Base-by-base conservation (phyloP, 2,113 vertebrate species). In the Bufo bufo region DNA sequence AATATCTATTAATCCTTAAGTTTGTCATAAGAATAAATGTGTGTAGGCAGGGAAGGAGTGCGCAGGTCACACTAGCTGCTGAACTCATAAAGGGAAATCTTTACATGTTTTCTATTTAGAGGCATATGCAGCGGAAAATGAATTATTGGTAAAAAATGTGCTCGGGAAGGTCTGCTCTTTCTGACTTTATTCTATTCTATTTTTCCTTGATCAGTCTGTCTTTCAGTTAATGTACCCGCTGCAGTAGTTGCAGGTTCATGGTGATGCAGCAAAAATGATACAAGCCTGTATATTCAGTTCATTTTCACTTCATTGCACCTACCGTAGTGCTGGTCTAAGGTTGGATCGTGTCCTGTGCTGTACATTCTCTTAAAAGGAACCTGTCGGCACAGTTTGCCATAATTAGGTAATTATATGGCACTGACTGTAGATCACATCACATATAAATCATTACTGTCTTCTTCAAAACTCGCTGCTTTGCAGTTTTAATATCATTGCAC, bases 1-100 rank as follows among this genome's bases (percentile, higher is more conserved):
- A 23, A 11, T 69, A 84, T 78, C 56, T 78, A 84, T 84, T 75
- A 88, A 84, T 84, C 49, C 59, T 89, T 71, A 88, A 84, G 59
- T 89, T 77, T 84, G 56, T 89, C 33, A 69, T 84, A 69, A 66
- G 58, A 77, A 65, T 52, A 82, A 88, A 23, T 19, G 58, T 84
- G 87, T 89, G 87, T 84, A 78, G 87, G 87, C 72, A 84, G 87
- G 47, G 50, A 52, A 43, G 12, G 87, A 63, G 23, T 84, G 43
- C 45, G 33, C 47, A 71, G 87, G 87, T 89, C 87, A 84, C 6
- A 45, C 69, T 83, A 52, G n/a, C 47, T 78, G 47, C 71, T 66
- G 14, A 84, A 84, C 47, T 19, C 11, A 47, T 65, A n/a, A 75
- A 59, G 47, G 66, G 45, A 77, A 45, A 87, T 82, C 61, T 69